Conservation (phyloP, 1,140 invertebrate genomes). For the Eciton burchellii region DNA sequence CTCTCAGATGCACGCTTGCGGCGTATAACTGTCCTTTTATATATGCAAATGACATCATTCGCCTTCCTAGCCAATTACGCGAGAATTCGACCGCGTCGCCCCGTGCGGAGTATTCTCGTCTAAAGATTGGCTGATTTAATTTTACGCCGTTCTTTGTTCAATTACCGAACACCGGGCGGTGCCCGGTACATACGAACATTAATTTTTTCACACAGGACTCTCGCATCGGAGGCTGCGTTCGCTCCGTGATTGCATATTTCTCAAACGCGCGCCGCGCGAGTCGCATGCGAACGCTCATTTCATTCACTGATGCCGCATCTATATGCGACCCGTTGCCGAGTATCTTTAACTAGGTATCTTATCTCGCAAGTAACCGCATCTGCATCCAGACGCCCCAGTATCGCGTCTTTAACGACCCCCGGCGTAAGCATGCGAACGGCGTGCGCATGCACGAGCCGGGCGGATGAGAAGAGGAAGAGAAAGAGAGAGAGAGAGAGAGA, state of each 20-base stretch:
- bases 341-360: constrained; percentile 58
- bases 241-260: too few species aligned
- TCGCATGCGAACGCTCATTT: not conserved
- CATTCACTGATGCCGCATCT: constrained; percentile 12
- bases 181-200: too few species aligned
- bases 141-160: too few species aligned
- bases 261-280: not conserved
- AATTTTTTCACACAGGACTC: too few species aligned
- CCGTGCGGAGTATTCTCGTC: not conserved
- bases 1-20: not conserved
- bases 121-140: not conserved
- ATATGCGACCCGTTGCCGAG: constrained; percentile 27
- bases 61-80: not conserved
- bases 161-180: too few species aligned
- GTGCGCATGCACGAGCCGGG: constrained; percentile 19
- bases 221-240: too few species aligned
- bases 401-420: constrained; percentile 53
- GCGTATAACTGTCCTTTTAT: not conserved
- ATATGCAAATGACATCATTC: not conserved
- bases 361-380: constrained; percentile 55
- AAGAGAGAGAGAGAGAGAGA: too few species aligned
- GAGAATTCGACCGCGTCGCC: not conserved
- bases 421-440: constrained; percentile 25
- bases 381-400: constrained; percentile 48
- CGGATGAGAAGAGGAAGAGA: too few species aligned